phyloP scores from a whole-genome alignment of 2,113 vertebrate genomes.

The Festucalex cinctus region DNA sequence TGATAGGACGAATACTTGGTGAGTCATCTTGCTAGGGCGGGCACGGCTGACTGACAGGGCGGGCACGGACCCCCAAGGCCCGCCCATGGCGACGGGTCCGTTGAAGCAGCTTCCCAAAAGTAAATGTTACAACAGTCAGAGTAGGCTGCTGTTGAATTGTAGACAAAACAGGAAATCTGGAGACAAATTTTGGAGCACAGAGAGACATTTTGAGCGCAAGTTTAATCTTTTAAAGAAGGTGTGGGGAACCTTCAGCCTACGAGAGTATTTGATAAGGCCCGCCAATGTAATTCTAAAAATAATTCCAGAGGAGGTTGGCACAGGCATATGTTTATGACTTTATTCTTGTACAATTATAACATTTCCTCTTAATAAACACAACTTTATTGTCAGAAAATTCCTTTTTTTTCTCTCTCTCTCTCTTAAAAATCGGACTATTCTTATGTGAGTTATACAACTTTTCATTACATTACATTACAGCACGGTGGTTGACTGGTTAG shows the following conservation, averaged over 20 bases:
- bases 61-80: too few relatives aligned
- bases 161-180: constrained; percentile 2
- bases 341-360: not conserved
- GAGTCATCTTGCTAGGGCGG: too few relatives aligned
- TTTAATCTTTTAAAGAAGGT: not conserved
- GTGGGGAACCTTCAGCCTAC: too few relatives aligned
- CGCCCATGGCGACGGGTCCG: too few relatives aligned
- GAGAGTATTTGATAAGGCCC: not conserved
- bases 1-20: too few relatives aligned
- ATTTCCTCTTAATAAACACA: not conserved
- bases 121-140: not conserved
- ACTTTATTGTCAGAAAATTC: not conserved
- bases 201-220: not conserved
- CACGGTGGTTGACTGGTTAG: too few relatives aligned
- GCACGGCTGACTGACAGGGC: too few relatives aligned
- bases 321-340: not conserved
- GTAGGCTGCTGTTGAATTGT: not conserved
- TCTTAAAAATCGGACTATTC: too few relatives aligned
- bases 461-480: too few relatives aligned
- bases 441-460: too few relatives aligned
- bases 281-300: not conserved
- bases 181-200: not conserved
- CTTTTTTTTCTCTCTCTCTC: too few relatives aligned
- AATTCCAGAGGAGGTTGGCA: too few relatives aligned
- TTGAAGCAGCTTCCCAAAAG: not conserved